phyloP scores from a whole-genome alignment of 2,113 vertebrate genomes.

The Macrotus californicus region DNA sequence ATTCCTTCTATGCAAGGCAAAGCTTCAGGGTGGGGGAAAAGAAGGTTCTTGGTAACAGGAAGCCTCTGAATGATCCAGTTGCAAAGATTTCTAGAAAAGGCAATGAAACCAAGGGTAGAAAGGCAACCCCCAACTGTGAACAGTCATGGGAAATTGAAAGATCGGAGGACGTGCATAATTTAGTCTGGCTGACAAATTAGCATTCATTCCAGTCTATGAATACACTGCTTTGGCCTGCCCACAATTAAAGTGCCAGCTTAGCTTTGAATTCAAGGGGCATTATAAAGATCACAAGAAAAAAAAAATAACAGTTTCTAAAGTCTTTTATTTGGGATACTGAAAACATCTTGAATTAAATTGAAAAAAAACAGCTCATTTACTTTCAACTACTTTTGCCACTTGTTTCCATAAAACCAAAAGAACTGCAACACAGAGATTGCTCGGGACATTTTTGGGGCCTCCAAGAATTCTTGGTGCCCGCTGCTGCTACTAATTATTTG shows the following conservation, averaged over 20 bases:
- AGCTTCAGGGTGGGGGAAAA: not conserved
- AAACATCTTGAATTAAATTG: conserved; percentile 68
- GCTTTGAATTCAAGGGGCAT: conserved; percentile 64
- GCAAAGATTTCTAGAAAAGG: conserved; percentile 46
- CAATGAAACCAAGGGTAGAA: conserved; percentile 41
- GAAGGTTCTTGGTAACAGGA: conserved; percentile 16
- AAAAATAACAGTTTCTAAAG: conserved; percentile 65
- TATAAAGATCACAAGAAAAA: conserved; percentile 56
- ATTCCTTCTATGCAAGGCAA: not conserved
- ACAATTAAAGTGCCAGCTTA: conserved; percentile 66
- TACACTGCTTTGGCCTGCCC: conserved; percentile 59
- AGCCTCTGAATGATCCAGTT: conserved; percentile 26
- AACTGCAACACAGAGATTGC: not conserved
- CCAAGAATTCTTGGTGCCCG: not conserved
- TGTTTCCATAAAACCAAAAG: conserved; percentile 43
- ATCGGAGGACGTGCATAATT: conserved; percentile 67
- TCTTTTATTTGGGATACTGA: conserved; percentile 65
- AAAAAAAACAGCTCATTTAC: conserved; percentile 62
- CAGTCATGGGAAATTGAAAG: conserved; percentile 70
- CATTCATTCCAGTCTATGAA: conserved; percentile 66
- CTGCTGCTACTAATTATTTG: not conserved
- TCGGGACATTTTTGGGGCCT: not conserved
- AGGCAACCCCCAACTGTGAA: conserved; percentile 58
- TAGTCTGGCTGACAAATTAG: conserved; percentile 68
- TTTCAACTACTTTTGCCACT: conserved; percentile 63